Conservation (phyloP, 2,113 vertebrate species). For the Platichthys flesus region DNA sequence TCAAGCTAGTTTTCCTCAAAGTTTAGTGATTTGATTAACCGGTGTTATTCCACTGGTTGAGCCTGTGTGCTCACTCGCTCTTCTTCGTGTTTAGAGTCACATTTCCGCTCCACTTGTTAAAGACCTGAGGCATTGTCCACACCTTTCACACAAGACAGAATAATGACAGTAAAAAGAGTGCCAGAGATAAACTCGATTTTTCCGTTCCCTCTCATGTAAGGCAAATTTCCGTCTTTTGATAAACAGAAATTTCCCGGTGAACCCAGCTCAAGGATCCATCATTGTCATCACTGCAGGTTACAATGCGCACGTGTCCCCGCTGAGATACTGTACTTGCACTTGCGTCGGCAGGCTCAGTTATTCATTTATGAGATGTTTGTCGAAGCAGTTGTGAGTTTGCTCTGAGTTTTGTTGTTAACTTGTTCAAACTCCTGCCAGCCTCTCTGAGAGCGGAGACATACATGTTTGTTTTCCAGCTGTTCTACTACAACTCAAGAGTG, state of each 20-base stretch:
- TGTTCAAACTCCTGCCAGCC: constrained; percentile 36
- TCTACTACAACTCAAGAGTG: constrained; percentile 52
- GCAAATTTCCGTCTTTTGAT: constrained; percentile 65
- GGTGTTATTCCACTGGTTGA: neutral
- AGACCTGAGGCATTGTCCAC: constrained; percentile 42
- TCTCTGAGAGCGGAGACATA: constrained; percentile 34
- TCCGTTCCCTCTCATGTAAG: constrained; percentile 59
- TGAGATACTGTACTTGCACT: constrained; percentile 22
- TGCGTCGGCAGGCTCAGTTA: constrained; percentile 5
- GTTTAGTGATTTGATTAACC: constrained; percentile 9
- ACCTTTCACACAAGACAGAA: constrained; percentile 66
- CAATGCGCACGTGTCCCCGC: constrained; percentile 32
- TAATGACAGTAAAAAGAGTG: constrained; percentile 56
- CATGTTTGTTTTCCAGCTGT: constrained; percentile 58
- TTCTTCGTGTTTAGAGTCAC: constrained; percentile 61
- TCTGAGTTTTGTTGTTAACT: constrained; percentile 50
- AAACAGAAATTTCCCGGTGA: constrained; percentile 68
- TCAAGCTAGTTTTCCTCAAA: neutral
- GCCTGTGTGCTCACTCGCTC: constrained; percentile 10
- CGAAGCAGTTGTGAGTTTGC: constrained; percentile 19
- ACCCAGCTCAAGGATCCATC: constrained; percentile 33
- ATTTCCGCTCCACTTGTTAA: constrained; percentile 60
- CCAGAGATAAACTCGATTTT: constrained; percentile 67
- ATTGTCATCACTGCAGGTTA: constrained; percentile 54
- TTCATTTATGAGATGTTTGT: constrained; percentile 31